phyloP scores from a whole-genome alignment of 2,113 vertebrate species.

The Cairina moschata region DNA sequence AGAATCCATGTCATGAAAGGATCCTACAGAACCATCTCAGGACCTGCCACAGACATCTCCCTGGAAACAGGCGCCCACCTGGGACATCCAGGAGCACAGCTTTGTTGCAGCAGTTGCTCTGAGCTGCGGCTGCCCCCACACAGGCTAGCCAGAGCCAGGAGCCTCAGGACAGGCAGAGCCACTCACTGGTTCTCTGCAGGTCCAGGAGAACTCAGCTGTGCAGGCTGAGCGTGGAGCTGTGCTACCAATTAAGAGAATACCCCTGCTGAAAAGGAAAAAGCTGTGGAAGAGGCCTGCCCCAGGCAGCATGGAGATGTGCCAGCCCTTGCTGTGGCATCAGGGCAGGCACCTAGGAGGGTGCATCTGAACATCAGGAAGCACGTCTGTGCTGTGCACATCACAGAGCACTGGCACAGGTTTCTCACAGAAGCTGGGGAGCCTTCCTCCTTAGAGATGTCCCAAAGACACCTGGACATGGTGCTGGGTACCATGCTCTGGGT shows the following conservation, averaged over 20 bases:
- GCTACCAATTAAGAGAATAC: not conserved
- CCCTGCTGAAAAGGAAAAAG: not conserved
- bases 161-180: not conserved
- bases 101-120: not conserved
- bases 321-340: not conserved
- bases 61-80: not conserved
- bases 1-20: not conserved
- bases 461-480: not conserved
- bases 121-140: not conserved
- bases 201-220: not conserved
- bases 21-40: not conserved
- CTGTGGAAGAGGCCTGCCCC: not conserved
- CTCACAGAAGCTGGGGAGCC: not conserved
- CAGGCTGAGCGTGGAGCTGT: rapidly evolving
- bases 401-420: not conserved
- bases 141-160: not conserved
- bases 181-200: not conserved
- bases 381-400: too few species aligned
- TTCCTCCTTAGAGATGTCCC: not conserved
- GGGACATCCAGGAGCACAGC: not conserved
- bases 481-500: not conserved
- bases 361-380: not conserved
- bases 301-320: not conserved
- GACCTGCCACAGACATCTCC: not conserved
- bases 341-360: not conserved